Conservation (phyloP, 2,888 invertebrate species). For the Hydriomena furcata region DNA sequence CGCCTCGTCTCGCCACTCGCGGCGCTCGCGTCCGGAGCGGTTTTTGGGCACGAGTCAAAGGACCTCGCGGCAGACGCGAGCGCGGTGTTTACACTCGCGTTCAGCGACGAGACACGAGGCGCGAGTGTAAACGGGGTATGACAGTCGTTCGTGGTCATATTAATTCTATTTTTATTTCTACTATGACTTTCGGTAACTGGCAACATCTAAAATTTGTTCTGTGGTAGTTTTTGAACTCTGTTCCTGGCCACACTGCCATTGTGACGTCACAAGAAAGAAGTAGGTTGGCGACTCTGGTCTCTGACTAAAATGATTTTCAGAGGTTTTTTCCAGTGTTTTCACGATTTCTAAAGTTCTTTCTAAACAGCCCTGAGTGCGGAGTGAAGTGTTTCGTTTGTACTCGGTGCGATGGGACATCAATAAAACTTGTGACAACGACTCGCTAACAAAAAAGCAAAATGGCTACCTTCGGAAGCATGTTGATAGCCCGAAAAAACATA, state of each 20-base stretch:
- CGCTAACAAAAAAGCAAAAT: conserved; percentile 23
- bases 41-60: no score
- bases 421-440: conserved; percentile 74
- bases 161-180: no score
- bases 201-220: conserved; percentile 3
- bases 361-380: conserved; percentile 57
- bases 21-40: no score
- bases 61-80: no score
- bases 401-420: conserved; percentile 65
- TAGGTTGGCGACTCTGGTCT: conserved; percentile 69
- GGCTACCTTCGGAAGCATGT: conserved; percentile 72
- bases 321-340: conserved; percentile 64
- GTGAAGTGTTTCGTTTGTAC: conserved; percentile 65
- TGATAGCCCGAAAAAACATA: conserved; percentile 68
- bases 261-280: conserved; percentile 70
- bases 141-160: no score
- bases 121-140: no score
- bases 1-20: no score
- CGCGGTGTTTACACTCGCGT: no score
- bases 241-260: conserved; percentile 67
- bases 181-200: conserved; percentile 7
- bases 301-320: conserved; percentile 69
- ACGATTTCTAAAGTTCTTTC: conserved; percentile 59
- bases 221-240: conserved; percentile 27
- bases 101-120: no score